These are phyloP conservation scores for Lutjanus argentimaculatus DNA, from an alignment of 2,797 vertebrate genomes.

Conservation along the genomic window DNA sequence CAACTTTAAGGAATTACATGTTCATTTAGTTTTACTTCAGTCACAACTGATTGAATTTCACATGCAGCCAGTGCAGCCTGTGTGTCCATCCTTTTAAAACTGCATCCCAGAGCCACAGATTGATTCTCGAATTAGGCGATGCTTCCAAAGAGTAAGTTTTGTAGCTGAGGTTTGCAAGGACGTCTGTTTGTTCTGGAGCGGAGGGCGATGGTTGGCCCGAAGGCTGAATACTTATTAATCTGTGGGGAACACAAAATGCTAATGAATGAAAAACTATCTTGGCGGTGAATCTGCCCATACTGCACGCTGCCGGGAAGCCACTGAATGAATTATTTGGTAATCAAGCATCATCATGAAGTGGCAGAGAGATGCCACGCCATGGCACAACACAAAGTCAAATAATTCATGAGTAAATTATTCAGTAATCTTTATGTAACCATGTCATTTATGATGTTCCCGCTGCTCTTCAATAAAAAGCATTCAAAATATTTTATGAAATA, in stretches of 20 bases:
- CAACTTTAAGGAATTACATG: background rate
- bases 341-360: conserved; percentile 53
- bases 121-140: conserved; percentile 23
- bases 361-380: conserved; percentile 21
- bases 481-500: background rate
- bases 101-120: conserved; percentile 23
- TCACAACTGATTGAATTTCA: conserved; percentile 23
- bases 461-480: conserved; percentile 10
- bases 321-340: conserved; percentile 62
- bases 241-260: conserved; percentile 44
- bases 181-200: conserved; percentile 42
- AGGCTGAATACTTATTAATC: conserved; percentile 67
- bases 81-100: conserved; percentile 8
- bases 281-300: conserved; percentile 52
- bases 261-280: conserved; percentile 59
- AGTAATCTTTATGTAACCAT: conserved; percentile 42
- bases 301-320: conserved; percentile 37
- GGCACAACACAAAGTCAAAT: conserved; percentile 32
- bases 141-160: conserved; percentile 23
- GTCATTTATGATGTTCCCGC: conserved; percentile 19
- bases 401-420: conserved; percentile 30
- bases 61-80: background rate
- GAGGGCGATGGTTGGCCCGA: conserved; percentile 50
- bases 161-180: conserved; percentile 41
- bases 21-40: conserved; percentile 8